Base-by-base conservation (phyloP, 2,797 vertebrate species). In the Gallinago solitaria region DNA sequence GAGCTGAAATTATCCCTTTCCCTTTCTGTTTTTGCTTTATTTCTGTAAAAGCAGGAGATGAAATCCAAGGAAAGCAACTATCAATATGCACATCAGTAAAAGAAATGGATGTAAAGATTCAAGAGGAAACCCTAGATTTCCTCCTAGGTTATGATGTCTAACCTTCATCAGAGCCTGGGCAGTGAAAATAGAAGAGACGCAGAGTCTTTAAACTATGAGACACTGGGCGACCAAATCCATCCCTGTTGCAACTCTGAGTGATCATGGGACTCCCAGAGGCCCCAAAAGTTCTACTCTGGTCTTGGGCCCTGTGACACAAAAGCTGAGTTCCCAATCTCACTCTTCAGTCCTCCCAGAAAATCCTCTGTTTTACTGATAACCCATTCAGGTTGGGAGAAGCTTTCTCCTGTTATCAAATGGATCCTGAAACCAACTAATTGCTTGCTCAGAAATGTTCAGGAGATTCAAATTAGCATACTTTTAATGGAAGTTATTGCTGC, bases 301-400 rank as follows among this genome's bases (percentile, higher is more conserved):
- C 19, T 63, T 74, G 12, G 14, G 9, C 9, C 3, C 32, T 50
- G 24, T 23, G n/a, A 39, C 14, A 56, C 10, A 27, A 53, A 63
- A 39, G 2, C 14, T 60, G 25, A 21, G 16, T 11, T 70, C 25
- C 37, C 2, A 1, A 0, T n/a, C 39, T 60, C 8, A 3, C 5
- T 60, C 30, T 11, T 70, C 33, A 71, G 13, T 5, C 27, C 56
- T 76, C 59, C 5, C 53, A 76, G 43, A 24, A 64, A 61, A 41
- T 59, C 7, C 16, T 74, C 27, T 10, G 2, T 71, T 12, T 35
- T n/a, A 65, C 14, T 25, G 50, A 37, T 20, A 67, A 50, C 1
- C 4, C 14, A 2, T 5, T 30, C 8, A 41, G 12, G 12, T 18
- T 63, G 32, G 50, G 15, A 70, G 61, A 84, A 74, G 6, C 12